Conservation (phyloP, 2,797 vertebrate genomes). For the Artibeus lituratus region DNA sequence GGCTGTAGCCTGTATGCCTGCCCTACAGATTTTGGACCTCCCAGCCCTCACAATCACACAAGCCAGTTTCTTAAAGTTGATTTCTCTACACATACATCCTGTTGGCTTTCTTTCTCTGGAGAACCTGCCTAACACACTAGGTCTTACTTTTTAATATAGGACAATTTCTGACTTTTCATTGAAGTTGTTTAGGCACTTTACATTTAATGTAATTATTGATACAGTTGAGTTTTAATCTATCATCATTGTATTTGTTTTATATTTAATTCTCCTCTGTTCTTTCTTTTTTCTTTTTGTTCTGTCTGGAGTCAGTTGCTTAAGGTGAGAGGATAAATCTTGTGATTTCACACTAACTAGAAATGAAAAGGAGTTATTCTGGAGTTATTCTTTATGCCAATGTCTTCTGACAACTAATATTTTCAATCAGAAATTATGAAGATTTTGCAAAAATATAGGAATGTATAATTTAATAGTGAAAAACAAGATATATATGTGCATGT, state of each 20-base stretch:
- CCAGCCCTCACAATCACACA: neutral
- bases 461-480: neutral
- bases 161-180: neutral
- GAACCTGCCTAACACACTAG: neutral
- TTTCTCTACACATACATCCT: neutral
- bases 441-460: neutral
- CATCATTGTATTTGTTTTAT: neutral
- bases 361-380: neutral
- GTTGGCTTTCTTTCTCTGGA: neutral
- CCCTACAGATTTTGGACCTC: neutral
- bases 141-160: neutral
- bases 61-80: neutral
- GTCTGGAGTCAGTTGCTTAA: neutral
- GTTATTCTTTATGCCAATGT: neutral
- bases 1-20: neutral
- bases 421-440: neutral
- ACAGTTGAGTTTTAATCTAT: neutral
- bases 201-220: conserved; percentile 9
- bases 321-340: neutral
- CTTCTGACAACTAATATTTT: neutral
- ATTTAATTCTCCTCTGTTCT: neutral
- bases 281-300: neutral
- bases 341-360: neutral
- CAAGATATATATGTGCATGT: neutral
- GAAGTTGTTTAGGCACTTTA: conserved; percentile 13